Base-by-base conservation (phyloP, 92 coral and sea anemone genomes). In the Siderastrea radians region DNA sequence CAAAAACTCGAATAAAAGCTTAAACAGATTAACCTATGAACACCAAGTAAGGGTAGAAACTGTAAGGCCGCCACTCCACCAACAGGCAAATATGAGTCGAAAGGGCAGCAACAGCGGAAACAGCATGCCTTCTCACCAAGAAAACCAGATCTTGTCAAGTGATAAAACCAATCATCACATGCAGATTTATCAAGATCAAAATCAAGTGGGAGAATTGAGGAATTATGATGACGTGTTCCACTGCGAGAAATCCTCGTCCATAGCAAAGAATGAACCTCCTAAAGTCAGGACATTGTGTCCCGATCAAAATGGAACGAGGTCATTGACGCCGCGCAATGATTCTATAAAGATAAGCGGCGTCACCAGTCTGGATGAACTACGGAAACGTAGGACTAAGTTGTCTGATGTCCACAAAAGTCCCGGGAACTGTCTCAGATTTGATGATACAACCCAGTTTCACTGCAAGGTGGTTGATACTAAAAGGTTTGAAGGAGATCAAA, bases 331-430 rank as follows among this genome's bases (percentile, higher is more conserved):
- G 1, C 7, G 69, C 63, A 17, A 50, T 51, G 74, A 26, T 49
- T 12, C 63, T 66, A 6, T 49, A 9, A 53, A 46, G 43, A 43
- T 68, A 5, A 16, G 53, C 9, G 77, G 58, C 9, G 53, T 68
- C 58, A 82, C 68, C n/a, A 69, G 45, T 57, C 50, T 82, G 16
- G 71, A 70, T 55, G 69, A 82, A 3, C 77, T 82, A 19, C 68
- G 55, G 78, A 70, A 46, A 47, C 78, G 78, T 1, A 82, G 86
- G 45, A 46, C 55, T 9, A 48, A 13, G 15, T 16, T 48, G 12
- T 15, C 68, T 5, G 54, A 82, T 5, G 54, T 11, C 13, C 78
- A 69, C n/a, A 43, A 1, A 4, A 58, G 16, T 3, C 47, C 43
- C 2, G 71, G 68, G 44, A 53, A 48, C 57, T 43, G 46, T 68